Evolutionary conservation across 2,888 invertebrate genomes (phyloP), one percentile per base, ranked within the genome.

Genomic region (Platycheirus albimanus): DNA sequence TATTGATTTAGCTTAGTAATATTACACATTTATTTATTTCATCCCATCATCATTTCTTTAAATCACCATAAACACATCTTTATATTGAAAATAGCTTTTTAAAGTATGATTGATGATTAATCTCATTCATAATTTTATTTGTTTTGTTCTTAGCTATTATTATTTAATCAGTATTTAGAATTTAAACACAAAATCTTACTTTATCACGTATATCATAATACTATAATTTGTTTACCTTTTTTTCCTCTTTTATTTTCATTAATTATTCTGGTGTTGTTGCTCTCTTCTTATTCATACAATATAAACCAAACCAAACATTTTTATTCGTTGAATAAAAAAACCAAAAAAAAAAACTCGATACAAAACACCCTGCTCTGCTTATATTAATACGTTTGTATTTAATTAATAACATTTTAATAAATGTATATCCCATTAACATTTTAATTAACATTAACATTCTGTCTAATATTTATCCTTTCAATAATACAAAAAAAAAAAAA

Each of bases 231-330:
- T 67, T 76, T 70, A 75, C 49, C 67, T 85, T 85, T 78, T 81
- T 84, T 74, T 83, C 74, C 79, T 80, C 71, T 85, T 85, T 85
- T 85, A 69, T 74, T 64, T 77, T 69, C 70, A 63, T 75, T 63
- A 54, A 51, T 66, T 74, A 80, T 72, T 85, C 69, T 64, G 75
- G 71, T 78, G 78, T 85, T 79, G 67, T 80, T 74, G 70, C 64
- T 76, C 64, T 76, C 76, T 76, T 45, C 33, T 67, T n/a, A 41
- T 41, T 45, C 49, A 70, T n/a, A 74, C 52, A 67, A 56, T 52
- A 51, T 15, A 51, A 58, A 58, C 19, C 58, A 41, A 58, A 41
- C 54, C 69, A 54, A 64, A 58, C 45, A 61, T 49, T 58, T 76
- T 15, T 56, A 56, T 54, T 76, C 38, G 41, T 56, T 36, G 56